Base-by-base conservation (phyloP, 2,888 invertebrate species). In the Drosophila nigricruria region DNA sequence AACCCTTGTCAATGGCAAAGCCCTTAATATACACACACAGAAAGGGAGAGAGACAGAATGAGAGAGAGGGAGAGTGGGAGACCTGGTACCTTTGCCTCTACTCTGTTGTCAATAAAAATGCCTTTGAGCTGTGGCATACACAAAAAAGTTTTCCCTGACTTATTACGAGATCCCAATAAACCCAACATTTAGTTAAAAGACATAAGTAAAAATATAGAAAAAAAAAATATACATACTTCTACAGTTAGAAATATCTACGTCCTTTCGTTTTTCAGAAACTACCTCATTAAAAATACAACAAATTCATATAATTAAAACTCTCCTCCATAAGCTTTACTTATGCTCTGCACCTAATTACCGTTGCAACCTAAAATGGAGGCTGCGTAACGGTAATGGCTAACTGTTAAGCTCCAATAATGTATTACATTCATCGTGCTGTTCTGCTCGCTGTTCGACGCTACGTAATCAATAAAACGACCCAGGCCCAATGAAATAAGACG, bases 1-100 rank as follows among this genome's bases (percentile, higher is more conserved):
- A 73, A 85, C 88, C 82, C 82, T 82, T 88, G 80, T 80, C 88
- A 84, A 66, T 73, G 65, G 57, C 81, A 83, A 64, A 60, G 65
- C 61, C 49, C 61, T 27, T 54, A 49, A 59, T 52, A 58, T 47
- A 54, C 53, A 62, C 34, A 63, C 43, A 64, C 49, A 63, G 25
- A 30, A 25, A 56, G 16, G 47, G 23, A 34, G 30, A 59, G 18
- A 54, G 14, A 60, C n/a, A 59, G 2, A 36, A 20, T 27, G 16
- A 27, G 14, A 18, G 16, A 61, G 34, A 14, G 30, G 0, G 27
- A 20, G 30, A 43, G 23, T 23, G 8, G 8, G 23, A 5, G 23
- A 1, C 10, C 23, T n/a, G 23, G n/a, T n/a, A 23, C 23, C 36
- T 36, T 25, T 36, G 18, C 30, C 49, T 49, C 25, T 32, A 27